Evolutionary conservation across 2,888 invertebrate genomes (phyloP), one percentile per base, ranked within the genome.

Genomic region (Apamea monoglypha): DNA sequence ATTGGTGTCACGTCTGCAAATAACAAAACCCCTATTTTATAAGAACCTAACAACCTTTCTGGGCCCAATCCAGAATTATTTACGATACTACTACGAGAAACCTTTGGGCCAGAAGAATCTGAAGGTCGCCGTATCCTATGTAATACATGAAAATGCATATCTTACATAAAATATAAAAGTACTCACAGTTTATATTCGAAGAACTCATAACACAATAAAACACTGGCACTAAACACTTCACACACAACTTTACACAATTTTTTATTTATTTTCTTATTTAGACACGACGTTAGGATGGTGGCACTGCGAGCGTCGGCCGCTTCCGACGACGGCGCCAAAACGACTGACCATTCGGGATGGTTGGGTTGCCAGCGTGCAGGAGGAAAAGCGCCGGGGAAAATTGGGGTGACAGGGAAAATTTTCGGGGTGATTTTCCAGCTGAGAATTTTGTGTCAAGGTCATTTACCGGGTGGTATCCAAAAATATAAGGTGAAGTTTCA

Each of bases 291-390:
- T 83, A 88, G 87, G 63, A 64, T 25, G 36, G 40, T 78, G 68
- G 85, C 83, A 84, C 78, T 61, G 78, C 71, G 82, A 76, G 88
- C 89, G 92, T 84, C 94, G 93, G 88, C 92, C 94, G 93, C 88
- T 82, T 93, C 86, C 87, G 78, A 79, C 91, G 90, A 91, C 92
- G 94, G 94, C 96, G 95, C 95, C 94, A 93, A 94, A 94, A 92
- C 92, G 91, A 96, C 96, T 96, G 94, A 93, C 94, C 93, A 90
- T 85, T 91, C 89, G 90, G 90, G 93, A 93, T 89, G 86, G 80
- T 82, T 80, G 92, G 90, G 94, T 94, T 95, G 92, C 94, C 90
- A 91, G 89, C 88, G 84, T 86, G 76, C 69, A 84, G 77, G 85
- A 80, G 80, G 81, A 88, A 90, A 89, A 84, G 85, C 83, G 86